Evolutionary conservation across 1,140 invertebrate genomes (phyloP).

Genomic region (Rhyacophila brunnea): DNA sequence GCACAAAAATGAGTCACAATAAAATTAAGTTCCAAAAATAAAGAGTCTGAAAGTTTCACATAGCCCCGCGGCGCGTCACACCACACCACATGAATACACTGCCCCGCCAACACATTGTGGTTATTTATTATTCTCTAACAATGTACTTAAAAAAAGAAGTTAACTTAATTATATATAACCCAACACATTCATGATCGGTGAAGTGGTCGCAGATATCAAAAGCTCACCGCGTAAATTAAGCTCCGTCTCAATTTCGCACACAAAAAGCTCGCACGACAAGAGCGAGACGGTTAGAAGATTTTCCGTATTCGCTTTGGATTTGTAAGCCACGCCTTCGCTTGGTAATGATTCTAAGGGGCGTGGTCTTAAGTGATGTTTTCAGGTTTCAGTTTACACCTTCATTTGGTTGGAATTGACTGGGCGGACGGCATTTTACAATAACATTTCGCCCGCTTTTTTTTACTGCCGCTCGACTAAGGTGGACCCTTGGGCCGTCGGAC

Average conservation of each 20-base stretch:
- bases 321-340: conserved; percentile 13
- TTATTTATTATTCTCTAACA: conserved; percentile 35
- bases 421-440: conserved; percentile 22
- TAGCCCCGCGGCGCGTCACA: neutral
- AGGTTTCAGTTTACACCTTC: conserved; percentile 31
- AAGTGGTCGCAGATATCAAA: neutral
- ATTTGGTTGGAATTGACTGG: conserved; percentile 19
- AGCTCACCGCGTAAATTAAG: neutral
- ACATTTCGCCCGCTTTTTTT: conserved; percentile 17
- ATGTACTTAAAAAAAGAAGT: conserved; percentile 35
- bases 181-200: neutral
- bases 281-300: conserved; percentile 9
- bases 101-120: conserved; percentile 22
- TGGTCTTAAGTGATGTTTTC: conserved; percentile 6
- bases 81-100: conserved; percentile 3
- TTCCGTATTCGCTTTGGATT: neutral
- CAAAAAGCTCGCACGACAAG: neutral
- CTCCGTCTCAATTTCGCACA: too few relatives aligned
- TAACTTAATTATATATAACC: conserved; percentile 34
- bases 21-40: conserved; percentile 2
- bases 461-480: conserved; percentile 9
- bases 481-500: conserved; percentile 6
- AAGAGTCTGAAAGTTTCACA: conserved; percentile 1
- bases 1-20: neutral
- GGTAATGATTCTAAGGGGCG: conserved; percentile 19